These are phyloP conservation scores for Polyergus mexicanus DNA, from an alignment of 1,140 invertebrate genomes.

Conservation along the genomic window DNA sequence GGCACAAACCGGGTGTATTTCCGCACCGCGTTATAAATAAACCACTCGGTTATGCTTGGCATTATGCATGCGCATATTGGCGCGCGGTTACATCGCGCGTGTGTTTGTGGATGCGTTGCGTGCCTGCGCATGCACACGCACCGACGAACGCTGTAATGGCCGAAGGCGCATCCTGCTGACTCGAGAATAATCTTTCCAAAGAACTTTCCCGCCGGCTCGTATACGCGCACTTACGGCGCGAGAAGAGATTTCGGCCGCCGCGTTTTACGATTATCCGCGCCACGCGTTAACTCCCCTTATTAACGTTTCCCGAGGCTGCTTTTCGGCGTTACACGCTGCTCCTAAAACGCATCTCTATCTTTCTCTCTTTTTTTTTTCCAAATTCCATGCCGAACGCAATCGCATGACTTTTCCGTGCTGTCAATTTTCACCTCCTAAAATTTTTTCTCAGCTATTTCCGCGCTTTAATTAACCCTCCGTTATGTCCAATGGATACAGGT, in stretches of 20 bases:
- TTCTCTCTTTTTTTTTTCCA: neutral
- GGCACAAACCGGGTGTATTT: slow-evolving; percentile 79
- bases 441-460: neutral
- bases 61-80: slow-evolving; percentile 81
- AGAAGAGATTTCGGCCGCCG: slow-evolving; percentile 5
- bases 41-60: slow-evolving; percentile 81
- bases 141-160: neutral
- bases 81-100: slow-evolving; percentile 67
- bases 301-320: neutral
- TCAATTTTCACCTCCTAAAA: neutral
- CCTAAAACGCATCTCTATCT: neutral
- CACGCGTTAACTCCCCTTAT: neutral
- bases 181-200: slow-evolving; percentile 16
- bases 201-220: neutral
- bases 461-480: too few species aligned
- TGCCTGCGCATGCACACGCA: neutral
- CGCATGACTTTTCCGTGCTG: neutral
- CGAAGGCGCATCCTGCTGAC: slow-evolving; percentile 23
- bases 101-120: neutral
- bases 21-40: slow-evolving; percentile 83
- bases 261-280: slow-evolving; percentile 24
- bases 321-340: neutral
- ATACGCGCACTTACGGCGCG: neutral
- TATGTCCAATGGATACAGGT: too few species aligned
- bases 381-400: neutral